Base-by-base conservation (phyloP, 1,140 invertebrate species). In the Lasioglossum baleicum region DNA sequence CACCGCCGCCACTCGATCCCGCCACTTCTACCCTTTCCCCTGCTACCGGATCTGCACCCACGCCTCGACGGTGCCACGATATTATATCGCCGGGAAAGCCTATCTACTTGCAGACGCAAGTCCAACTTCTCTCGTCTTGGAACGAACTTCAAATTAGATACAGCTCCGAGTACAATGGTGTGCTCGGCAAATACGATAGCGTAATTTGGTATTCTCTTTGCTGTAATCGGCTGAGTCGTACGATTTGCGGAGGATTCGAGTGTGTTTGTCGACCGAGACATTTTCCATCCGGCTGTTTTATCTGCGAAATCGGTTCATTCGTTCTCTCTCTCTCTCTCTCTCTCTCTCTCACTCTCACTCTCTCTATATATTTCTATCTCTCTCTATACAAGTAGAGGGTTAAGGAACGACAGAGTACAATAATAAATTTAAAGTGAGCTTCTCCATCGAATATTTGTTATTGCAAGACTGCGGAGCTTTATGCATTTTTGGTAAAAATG, bases 131-230 rank as follows among this genome's bases (percentile, higher is more conserved):
- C 64, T 67, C 82, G 74, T 77, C 77, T 84, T 80, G 72, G 82
- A 74, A 84, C 83, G 79, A 85, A 84, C 64, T 75, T 81, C 83
- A 85, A 80, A 84, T 84, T 84, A 85, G 83, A 83, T 85, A 81
- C 61, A 75, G 82, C 7, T 58, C 67, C 58, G 64, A 53, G 75
- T 20, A 76, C 73, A 84, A 85, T 84, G 75, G 80, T 53, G 60
- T 58, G 65, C 78, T 69, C 72, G 44, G 70, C 44, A 79, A 79
- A 79, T 79, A 79, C 70, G 76, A 79, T 73, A 53, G 48, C 61
- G 69, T 79, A 79, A 79, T 79, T 73, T 73, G 35, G 76, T 79
- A 79, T 73, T 73, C 76, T 2, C 76, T 79, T 66, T 73, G 76
- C 7, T 69, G 22, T 79, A 72, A 79, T 79, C 76, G 76, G 20